These are phyloP conservation scores for Hydraecia micacea DNA, from an alignment of 2,888 invertebrate genomes.

Conservation along the genomic window DNA sequence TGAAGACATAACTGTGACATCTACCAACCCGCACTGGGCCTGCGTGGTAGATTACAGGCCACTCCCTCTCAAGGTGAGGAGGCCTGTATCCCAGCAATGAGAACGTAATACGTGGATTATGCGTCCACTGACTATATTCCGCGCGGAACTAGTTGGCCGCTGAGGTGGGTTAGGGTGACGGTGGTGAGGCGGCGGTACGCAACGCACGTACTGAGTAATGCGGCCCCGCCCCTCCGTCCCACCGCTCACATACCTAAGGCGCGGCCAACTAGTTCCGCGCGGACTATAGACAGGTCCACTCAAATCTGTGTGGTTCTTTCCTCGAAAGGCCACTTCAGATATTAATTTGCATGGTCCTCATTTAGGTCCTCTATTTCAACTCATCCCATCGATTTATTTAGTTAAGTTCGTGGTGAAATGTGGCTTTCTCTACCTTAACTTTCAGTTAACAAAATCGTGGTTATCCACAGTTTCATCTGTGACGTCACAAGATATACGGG, in stretches of 20 bases:
- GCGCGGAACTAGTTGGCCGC: too few species aligned
- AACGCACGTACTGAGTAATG: too few species aligned
- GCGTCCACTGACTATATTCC: not conserved
- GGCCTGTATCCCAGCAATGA: too few species aligned
- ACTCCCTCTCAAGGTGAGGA: too few species aligned
- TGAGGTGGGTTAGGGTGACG: too few species aligned
- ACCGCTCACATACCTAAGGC: too few species aligned
- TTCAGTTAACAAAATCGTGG: constrained; percentile 5
- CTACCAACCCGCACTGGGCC: not conserved
- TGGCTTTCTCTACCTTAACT: not conserved
- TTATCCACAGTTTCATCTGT: not conserved
- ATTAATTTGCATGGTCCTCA: not conserved
- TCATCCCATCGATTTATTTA: not conserved
- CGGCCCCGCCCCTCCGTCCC: too few species aligned
- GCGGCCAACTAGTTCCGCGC: too few species aligned
- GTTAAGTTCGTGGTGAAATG: not conserved
- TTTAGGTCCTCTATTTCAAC: not conserved
- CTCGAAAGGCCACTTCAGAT: not conserved
- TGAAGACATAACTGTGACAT: not conserved
- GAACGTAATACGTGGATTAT: not conserved
- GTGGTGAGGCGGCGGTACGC: too few species aligned
- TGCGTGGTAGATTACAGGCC: too few species aligned
- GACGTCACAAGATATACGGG: constrained; percentile 34
- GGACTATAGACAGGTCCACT: not conserved
- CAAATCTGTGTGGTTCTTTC: not conserved